Evolutionary conservation across 2,113 vertebrate species (phyloP), one percentile per base, ranked within the genome.

Genomic region (Pollimyrus isidori): DNA sequence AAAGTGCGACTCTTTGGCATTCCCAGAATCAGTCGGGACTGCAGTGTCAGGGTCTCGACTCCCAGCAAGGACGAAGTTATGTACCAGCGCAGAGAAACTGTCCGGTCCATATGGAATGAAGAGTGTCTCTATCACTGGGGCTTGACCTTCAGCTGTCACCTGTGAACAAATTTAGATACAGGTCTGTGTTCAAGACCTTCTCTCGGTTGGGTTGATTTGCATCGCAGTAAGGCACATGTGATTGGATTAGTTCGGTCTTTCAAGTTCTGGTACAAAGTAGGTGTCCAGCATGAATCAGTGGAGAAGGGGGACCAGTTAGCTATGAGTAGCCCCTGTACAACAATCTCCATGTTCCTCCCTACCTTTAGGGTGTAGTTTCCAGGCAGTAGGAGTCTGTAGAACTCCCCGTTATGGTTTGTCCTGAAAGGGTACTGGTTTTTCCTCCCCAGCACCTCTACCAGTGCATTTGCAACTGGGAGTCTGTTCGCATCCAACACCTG

Each of bases 351-450:
- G 35, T 80, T 39, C 35, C 15, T 23, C 93, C 96, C 96, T 95
- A 99, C 98, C 17, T 94, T 98, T 93, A 99, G 95, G 21, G 88
- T 95, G 46, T 99, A 98, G 0, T 88, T 94, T 52, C 98, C 98
- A 23, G 98, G 97, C 90, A 98, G 89, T 76, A 99, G 97, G 88
- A 99, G 95, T 76, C 98, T 94, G 87, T 97, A 99, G 92, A 98
- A 99, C 88, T 99, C 98, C 89, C 98, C 98, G 0, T 97, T 92
- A 52, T 45, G 87, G 88, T 98, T 95, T 4, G 97, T 99, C 91
- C 73, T 95, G 91, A 97, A 99, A 0, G 97, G 97, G 92, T 96
- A 97, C 88, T 97, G 42, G 0, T 98, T 98, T 1, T 58, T 90
- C 53, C 97, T 96, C 86, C 96, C 97, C 91, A 93, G 19, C 86